phyloP scores from a whole-genome alignment of 2,113 vertebrate species.

The Saguinus imperator region DNA sequence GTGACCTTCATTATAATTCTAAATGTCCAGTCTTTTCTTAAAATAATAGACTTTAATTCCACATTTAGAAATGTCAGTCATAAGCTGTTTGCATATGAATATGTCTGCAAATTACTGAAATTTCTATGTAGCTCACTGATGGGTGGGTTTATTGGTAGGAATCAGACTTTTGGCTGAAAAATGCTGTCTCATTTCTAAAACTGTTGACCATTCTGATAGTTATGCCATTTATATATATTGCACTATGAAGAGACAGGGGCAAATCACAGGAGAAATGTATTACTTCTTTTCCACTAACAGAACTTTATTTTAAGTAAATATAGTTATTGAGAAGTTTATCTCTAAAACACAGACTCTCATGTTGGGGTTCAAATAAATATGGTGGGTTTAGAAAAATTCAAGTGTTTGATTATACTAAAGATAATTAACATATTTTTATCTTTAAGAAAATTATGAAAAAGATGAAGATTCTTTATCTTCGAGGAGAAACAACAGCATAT shows the following conservation, averaged over 20 bases:
- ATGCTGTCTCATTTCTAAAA: not conserved
- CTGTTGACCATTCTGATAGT: not conserved
- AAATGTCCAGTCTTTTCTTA: not conserved
- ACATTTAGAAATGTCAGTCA: not conserved
- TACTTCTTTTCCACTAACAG: not conserved
- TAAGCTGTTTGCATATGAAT: not conserved
- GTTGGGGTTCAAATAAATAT: not conserved
- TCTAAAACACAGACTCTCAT: not conserved
- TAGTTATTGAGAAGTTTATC: not conserved
- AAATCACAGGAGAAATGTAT: not conserved
- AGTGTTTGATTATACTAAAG: not conserved
- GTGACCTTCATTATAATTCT: not conserved
- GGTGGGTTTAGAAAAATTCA: not conserved
- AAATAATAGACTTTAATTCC: not conserved
- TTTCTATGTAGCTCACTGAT: accelerated
- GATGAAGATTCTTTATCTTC: constrained; percentile 74
- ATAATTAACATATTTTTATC: constrained; percentile 65
- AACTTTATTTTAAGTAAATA: not conserved
- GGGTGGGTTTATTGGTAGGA: not conserved
- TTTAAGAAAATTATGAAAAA: constrained; percentile 82
- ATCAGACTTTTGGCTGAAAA: not conserved
- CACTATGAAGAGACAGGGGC: not conserved
- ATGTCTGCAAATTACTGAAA: not conserved
- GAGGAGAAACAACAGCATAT: constrained; percentile 59
- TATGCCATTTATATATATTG: not conserved